Evolutionary conservation across 2,797 vertebrate species (phyloP).

Genomic region (Phataginus tricuspis): DNA sequence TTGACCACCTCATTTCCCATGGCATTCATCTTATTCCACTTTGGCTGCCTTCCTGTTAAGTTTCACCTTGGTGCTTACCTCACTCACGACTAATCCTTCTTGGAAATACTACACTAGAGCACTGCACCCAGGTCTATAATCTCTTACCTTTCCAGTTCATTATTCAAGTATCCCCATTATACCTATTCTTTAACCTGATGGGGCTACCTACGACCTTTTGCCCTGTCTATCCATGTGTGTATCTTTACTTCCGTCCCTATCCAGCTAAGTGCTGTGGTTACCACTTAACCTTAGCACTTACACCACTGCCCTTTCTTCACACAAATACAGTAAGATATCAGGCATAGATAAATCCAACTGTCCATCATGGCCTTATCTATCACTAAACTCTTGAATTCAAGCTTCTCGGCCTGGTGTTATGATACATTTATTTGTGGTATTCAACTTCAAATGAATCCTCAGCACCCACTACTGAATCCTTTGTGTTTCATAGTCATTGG

Average conservation of each 20-base stretch:
- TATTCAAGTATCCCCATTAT: neutral
- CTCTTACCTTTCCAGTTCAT: neutral
- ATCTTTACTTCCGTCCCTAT: neutral
- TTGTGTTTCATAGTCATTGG: neutral
- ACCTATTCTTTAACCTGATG: neutral
- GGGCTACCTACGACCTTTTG: neutral
- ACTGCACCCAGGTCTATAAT: neutral
- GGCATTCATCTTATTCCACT: neutral
- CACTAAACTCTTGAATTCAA: neutral
- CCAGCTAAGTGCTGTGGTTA: neutral
- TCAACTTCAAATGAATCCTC: neutral
- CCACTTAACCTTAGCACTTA: neutral
- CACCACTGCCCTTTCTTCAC: neutral
- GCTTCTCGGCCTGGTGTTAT: neutral
- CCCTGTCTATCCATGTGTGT: neutral
- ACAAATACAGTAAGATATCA: neutral
- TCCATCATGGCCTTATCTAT: neutral
- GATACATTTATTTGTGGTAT: neutral
- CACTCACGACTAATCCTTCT: neutral
- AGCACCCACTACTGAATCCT: neutral
- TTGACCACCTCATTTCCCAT: neutral
- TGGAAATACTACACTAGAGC: neutral
- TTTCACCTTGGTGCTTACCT: neutral
- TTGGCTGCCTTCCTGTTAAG: neutral
- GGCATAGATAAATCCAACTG: neutral